These are phyloP conservation scores for Felis chaus DNA, from an alignment of 2,113 vertebrate species.

Conservation along the genomic window DNA sequence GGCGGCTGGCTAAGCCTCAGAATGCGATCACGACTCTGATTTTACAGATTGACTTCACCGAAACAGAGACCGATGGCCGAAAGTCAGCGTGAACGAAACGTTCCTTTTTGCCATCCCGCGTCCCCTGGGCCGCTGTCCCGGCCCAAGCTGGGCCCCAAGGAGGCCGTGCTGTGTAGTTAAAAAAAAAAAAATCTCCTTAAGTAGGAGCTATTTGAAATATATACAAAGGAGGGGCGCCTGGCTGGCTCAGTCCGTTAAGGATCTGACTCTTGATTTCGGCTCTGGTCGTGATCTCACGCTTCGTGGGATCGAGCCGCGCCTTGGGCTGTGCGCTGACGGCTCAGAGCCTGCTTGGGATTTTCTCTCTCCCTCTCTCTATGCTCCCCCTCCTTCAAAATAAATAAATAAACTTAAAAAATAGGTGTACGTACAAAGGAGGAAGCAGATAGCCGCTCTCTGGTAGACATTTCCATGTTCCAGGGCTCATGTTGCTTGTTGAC, in stretches of 20 bases:
- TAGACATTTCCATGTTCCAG: accelerated
- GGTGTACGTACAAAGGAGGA: neutral
- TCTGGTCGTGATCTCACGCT: too few species aligned
- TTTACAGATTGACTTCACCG: neutral
- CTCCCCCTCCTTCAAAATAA: too few species aligned
- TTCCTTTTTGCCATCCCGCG: accelerated
- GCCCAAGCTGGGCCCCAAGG: neutral
- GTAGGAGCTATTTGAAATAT: neutral
- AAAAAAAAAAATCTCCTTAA: neutral
- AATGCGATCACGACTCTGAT: too few species aligned
- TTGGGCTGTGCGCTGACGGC: too few species aligned
- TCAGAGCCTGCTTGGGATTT: too few species aligned
- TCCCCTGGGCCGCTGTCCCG: neutral
- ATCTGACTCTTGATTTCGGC: too few species aligned
- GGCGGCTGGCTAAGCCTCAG: neutral
- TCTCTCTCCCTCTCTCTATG: too few species aligned
- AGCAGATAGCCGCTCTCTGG: accelerated
- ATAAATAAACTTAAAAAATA: too few species aligned
- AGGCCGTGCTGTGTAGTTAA: neutral
- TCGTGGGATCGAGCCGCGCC: too few species aligned
- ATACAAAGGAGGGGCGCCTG: too few species aligned
- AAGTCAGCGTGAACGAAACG: neutral
- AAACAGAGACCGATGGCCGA: neutral
- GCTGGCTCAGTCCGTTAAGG: too few species aligned
- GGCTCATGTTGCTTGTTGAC: neutral